phyloP scores from a whole-genome alignment of 30 jellyfish, hydroid and myxozoan genomes.

The Aurelia sp. region DNA sequence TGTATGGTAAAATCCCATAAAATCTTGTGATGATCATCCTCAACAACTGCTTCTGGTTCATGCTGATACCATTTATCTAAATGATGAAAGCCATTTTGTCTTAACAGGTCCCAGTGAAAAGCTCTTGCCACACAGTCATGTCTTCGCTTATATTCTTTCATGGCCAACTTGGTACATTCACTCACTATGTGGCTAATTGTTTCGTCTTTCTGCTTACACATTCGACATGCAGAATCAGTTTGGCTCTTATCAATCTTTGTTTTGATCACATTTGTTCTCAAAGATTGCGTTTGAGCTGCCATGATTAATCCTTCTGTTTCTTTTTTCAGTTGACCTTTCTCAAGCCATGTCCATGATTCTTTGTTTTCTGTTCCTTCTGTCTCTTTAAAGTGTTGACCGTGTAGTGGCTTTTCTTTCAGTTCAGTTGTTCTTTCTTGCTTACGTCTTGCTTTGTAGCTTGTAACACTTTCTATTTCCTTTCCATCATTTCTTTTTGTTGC shows the following conservation, averaged over 20 bases:
- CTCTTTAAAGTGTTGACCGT: slow-evolving; percentile 24
- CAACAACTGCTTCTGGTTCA: too few species aligned
- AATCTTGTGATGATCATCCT: too few species aligned
- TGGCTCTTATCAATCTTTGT: slow-evolving; percentile 10
- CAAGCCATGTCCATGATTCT: neutral
- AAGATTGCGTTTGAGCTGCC: slow-evolving; percentile 13
- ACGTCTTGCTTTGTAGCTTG: slow-evolving; percentile 27
- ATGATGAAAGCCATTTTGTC: neutral
- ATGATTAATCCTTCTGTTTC: slow-evolving; percentile 5
- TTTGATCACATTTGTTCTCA: neutral
- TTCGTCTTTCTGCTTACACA: slow-evolving; percentile 18
- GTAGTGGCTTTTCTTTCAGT: slow-evolving; percentile 25
- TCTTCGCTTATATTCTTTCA: neutral
- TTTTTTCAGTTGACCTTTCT: neutral
- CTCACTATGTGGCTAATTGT: slow-evolving; percentile 30
- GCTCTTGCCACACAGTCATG: slow-evolving; percentile 22
- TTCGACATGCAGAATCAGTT: slow-evolving; percentile 18
- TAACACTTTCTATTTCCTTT: slow-evolving; percentile 12
- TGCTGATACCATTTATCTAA: too few species aligned
- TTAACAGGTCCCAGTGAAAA: slow-evolving; percentile 23
- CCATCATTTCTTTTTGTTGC: slow-evolving; percentile 10
- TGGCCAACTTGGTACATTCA: slow-evolving; percentile 33
- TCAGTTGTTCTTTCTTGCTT: slow-evolving; percentile 18
- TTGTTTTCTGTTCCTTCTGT: slow-evolving; percentile 1
- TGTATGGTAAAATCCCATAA: too few species aligned